These are phyloP conservation scores for Metridium senile DNA, from an alignment of 92 coral and sea anemone genomes.

Conservation along the genomic window DNA sequence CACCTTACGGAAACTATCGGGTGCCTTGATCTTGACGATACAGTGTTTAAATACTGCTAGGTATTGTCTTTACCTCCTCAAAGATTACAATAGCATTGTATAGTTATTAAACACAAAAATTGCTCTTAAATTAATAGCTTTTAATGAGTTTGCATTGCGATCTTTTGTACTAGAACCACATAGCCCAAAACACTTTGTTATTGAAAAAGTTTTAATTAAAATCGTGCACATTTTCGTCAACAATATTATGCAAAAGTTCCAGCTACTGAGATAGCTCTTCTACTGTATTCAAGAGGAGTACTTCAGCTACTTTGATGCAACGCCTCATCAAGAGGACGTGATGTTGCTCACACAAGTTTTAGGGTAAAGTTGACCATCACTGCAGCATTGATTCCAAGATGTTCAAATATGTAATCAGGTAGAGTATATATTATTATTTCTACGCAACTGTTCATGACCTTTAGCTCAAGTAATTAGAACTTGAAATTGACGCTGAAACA, in stretches of 20 bases:
- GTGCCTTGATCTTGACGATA: slow-evolving; percentile 15
- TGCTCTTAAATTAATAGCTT: slow-evolving; percentile 18
- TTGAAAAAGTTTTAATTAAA: neutral
- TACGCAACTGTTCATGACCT: too few relatives aligned
- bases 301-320: too few relatives aligned
- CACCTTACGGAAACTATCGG: slow-evolving; percentile 28
- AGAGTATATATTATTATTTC: too few relatives aligned
- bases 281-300: too few relatives aligned
- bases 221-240: neutral
- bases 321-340: too few relatives aligned
- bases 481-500: too few relatives aligned
- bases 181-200: neutral
- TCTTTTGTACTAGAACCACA: neutral
- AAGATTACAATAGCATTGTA: slow-evolving; percentile 10
- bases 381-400: too few relatives aligned
- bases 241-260: neutral
- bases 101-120: slow-evolving; percentile 19
- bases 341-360: too few relatives aligned
- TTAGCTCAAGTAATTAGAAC: too few relatives aligned
- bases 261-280: too few relatives aligned
- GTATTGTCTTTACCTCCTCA: slow-evolving; percentile 36
- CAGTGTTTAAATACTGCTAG: neutral
- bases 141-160: slow-evolving; percentile 28
- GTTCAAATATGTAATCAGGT: too few relatives aligned
- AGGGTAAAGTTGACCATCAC: too few relatives aligned